phyloP scores from a whole-genome alignment of 2,797 vertebrate genomes.

The Syncerus caffer region DNA sequence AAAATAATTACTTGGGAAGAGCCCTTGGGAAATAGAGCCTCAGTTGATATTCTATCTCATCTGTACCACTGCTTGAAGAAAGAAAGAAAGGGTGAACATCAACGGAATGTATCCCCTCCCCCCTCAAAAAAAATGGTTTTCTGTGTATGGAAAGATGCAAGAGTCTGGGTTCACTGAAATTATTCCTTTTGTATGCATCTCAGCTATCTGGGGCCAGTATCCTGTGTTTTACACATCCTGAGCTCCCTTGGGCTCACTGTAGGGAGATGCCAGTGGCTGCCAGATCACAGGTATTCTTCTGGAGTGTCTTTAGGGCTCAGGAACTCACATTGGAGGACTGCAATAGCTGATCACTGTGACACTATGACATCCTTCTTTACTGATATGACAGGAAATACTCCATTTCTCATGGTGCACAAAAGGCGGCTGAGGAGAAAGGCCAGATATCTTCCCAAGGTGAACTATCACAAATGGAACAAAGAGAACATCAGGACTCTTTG shows the following conservation, averaged over 20 bases:
- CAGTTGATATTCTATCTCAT: not conserved
- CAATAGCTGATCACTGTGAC: not conserved
- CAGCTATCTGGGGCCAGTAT: not conserved
- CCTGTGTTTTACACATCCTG: not conserved
- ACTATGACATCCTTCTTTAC: not conserved
- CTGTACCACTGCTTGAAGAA: not conserved
- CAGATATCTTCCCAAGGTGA: not conserved
- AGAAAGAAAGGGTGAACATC: not conserved
- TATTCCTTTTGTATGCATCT: not conserved
- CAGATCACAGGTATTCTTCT: not conserved
- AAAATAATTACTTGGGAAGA: not conserved
- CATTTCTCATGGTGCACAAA: not conserved
- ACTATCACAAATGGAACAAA: not conserved
- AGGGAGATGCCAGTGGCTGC: not conserved
- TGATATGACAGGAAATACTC: not conserved
- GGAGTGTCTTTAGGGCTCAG: not conserved
- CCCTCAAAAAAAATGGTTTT: not conserved
- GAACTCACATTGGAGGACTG: not conserved
- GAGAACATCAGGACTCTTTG: not conserved
- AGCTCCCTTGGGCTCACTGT: not conserved
- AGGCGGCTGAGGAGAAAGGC: not conserved
- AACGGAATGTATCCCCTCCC: not conserved
- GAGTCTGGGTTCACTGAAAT: not conserved
- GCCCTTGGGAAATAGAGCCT: not conserved
- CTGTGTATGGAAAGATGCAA: not conserved